Conservation (phyloP, 2,797 vertebrate genomes). For the Anguilla megastoma region DNA sequence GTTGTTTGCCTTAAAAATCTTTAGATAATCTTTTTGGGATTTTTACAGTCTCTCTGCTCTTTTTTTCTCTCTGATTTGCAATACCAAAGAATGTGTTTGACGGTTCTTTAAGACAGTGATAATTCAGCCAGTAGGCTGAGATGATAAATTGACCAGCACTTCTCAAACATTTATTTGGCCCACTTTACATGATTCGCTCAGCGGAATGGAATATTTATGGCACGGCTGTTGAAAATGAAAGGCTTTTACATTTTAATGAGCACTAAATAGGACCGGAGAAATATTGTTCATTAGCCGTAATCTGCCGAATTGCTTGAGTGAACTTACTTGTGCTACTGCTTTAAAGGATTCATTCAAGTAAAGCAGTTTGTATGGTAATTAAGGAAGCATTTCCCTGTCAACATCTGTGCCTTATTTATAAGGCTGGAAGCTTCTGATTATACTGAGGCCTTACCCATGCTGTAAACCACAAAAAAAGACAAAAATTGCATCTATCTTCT, state of each 20-base stretch:
- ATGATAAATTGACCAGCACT: constrained; percentile 50
- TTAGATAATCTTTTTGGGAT: constrained; percentile 41
- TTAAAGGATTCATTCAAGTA: constrained; percentile 96
- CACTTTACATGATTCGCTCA: constrained; percentile 56
- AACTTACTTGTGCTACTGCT: constrained; percentile 89
- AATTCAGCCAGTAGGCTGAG: constrained; percentile 40
- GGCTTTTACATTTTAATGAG: constrained; percentile 88
- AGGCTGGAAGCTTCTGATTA: constrained; percentile 67
- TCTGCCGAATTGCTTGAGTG: constrained; percentile 92
- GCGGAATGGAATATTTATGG: constrained; percentile 78
- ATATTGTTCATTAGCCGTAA: constrained; percentile 91
- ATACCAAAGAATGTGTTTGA: constrained; percentile 17
- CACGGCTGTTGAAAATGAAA: constrained; percentile 79
- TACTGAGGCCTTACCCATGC: constrained; percentile 52
- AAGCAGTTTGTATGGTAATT: constrained; percentile 98
- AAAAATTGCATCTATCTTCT: constrained; percentile 70
- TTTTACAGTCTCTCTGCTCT: constrained; percentile 24
- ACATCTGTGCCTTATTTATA: constrained; percentile 89
- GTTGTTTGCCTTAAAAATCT: constrained; percentile 47
- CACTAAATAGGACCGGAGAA: constrained; percentile 83
- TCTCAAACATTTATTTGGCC: constrained; percentile 51
- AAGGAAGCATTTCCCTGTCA: constrained; percentile 93
- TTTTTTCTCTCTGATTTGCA: constrained; percentile 29
- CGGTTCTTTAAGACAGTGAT: constrained; percentile 36
- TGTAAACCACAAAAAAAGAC: constrained; percentile 61